Percentiles rank a stretch among this genome's conserved stretches.
Conservation (phyloP, 2,113 vertebrate genomes). For the Pseudopodoces humilis region DNA sequence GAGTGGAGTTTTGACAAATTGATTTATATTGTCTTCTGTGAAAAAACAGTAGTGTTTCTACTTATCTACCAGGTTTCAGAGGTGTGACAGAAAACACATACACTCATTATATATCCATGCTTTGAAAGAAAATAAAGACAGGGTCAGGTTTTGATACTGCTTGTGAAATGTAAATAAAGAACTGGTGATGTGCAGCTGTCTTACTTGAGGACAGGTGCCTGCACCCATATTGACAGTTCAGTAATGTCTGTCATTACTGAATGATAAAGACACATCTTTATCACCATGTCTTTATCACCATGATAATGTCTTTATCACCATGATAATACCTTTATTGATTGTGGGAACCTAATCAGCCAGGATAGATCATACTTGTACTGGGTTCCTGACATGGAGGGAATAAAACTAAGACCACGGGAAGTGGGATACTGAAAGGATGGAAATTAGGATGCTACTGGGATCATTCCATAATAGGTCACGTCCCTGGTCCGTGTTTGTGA, state of each 20-base stretch:
- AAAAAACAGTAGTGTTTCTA: not conserved
- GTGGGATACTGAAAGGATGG: too few relatives aligned
- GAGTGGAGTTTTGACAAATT: not conserved
- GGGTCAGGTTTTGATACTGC: not conserved
- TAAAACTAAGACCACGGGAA: too few relatives aligned
- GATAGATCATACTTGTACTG: too few relatives aligned
- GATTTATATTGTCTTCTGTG: not conserved
- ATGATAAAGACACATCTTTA: too few relatives aligned
- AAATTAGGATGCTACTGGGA: too few relatives aligned
- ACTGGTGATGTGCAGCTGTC: fast-evolving
- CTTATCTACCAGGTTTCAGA: not conserved
- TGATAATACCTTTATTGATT: not conserved
- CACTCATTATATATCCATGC: not conserved
- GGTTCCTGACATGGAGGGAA: too few relatives aligned
- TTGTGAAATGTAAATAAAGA: not conserved
- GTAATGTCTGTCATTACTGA: too few relatives aligned
- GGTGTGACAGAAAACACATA: not conserved
- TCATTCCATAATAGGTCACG: too few relatives aligned
- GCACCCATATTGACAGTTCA: not conserved
- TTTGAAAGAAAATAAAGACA: not conserved
- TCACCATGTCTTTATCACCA: too few relatives aligned
- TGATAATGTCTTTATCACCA: not conserved
- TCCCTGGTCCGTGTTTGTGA: too few relatives aligned
- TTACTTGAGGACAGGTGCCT: not conserved
- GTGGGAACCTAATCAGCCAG: too few relatives aligned